A percentile compares a stretch with the other conserved stretches of the same genome.
These are phyloP conservation scores for Apis dorsata DNA, from an alignment of 1,140 invertebrate genomes.

Conservation along the genomic window DNA sequence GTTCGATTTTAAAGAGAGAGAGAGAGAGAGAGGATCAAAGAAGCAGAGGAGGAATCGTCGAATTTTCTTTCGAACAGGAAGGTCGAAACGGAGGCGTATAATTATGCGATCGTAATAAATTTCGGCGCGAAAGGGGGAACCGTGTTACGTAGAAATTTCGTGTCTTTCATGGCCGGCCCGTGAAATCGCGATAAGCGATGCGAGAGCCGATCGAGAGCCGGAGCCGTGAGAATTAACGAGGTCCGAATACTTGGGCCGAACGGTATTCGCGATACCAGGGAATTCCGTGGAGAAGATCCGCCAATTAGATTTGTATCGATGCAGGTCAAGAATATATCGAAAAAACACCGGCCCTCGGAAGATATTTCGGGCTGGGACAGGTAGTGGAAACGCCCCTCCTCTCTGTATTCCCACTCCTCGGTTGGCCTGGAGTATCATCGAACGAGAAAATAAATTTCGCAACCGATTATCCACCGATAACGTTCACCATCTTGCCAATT, in stretches of 20 bases:
- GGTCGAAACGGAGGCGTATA: neutral
- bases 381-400: conserved; percentile 8
- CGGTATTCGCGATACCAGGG: conserved; percentile 55
- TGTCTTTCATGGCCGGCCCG: conserved; percentile 29
- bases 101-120: conserved; percentile 32
- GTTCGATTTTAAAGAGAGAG: neutral
- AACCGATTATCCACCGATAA: conserved; percentile 28
- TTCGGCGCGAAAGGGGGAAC: neutral
- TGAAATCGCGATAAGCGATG: conserved; percentile 51
- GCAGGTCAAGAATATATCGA: conserved; percentile 52
- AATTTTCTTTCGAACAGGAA: neutral
- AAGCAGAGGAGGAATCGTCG: neutral
- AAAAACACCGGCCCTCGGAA: conserved; percentile 14
- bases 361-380: conserved; percentile 40
- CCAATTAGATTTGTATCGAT: conserved; percentile 62
- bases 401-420: neutral
- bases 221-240: conserved; percentile 74
- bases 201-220: conserved; percentile 33
- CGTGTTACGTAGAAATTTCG: conserved; percentile 54
- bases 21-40: neutral
- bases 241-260: conserved; percentile 68
- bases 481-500: neutral
- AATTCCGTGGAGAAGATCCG: conserved; percentile 43
- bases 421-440: neutral
- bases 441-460: conserved; percentile 19